phyloP scores from a whole-genome alignment of 2,797 vertebrate species.

The Microcaecilia unicolor region DNA sequence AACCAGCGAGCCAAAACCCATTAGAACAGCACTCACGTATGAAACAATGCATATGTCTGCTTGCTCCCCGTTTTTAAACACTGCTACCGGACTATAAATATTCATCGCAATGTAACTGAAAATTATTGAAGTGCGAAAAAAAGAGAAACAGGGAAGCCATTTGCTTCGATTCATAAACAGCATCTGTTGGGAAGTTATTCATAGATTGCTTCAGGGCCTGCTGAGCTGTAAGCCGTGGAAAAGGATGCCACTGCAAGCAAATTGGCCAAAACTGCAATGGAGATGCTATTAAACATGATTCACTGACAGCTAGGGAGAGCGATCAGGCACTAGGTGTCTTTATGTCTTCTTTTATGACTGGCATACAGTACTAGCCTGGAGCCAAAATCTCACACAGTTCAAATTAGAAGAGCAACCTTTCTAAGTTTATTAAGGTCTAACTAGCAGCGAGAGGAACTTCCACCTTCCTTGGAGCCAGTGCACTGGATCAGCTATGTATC shows the following conservation, averaged over 20 bases:
- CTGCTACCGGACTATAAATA: constrained; percentile 70
- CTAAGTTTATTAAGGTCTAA: constrained; percentile 45
- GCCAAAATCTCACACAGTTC: constrained; percentile 58
- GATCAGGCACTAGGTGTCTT: constrained; percentile 61
- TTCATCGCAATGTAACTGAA: constrained; percentile 77
- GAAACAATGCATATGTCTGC: constrained; percentile 60
- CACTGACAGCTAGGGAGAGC: constrained; percentile 69
- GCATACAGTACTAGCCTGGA: constrained; percentile 73
- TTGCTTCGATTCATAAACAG: constrained; percentile 77
- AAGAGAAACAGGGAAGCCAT: constrained; percentile 72
- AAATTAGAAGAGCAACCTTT: constrained; percentile 54
- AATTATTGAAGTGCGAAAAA: constrained; percentile 75
- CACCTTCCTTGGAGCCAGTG: constrained; percentile 7
- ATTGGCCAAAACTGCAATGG: constrained; percentile 66
- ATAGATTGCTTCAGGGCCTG: constrained; percentile 69
- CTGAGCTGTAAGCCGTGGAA: constrained; percentile 63
- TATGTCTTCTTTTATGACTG: constrained; percentile 77
- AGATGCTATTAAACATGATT: constrained; percentile 72
- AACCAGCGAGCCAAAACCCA: constrained; percentile 80
- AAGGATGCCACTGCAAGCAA: constrained; percentile 65
- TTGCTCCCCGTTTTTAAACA: constrained; percentile 62
- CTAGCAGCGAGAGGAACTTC: constrained; percentile 38
- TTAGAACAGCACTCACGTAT: constrained; percentile 66
- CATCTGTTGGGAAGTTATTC: constrained; percentile 74
- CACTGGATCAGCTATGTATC: constrained; percentile 23